These are phyloP conservation scores for Phodopus roborovskii DNA, from an alignment of 2,113 vertebrate species.

Conservation along the genomic window DNA sequence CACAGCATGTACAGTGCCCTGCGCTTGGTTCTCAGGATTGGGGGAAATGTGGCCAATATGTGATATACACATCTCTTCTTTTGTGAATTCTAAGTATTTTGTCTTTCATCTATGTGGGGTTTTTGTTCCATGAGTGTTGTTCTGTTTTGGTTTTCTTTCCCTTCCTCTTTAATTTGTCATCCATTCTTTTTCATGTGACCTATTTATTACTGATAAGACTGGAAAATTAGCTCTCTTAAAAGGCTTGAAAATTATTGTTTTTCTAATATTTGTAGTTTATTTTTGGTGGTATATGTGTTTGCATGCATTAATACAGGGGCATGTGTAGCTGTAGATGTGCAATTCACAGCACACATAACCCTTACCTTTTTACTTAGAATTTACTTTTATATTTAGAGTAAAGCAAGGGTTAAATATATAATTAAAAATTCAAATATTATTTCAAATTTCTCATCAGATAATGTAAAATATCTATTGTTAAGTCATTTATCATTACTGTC, in stretches of 20 bases:
- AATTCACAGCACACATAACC: background rate
- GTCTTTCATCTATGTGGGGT: background rate
- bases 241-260: background rate
- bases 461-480: background rate
- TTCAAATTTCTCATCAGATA: slow-evolving; percentile 29
- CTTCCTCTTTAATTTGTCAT: background rate
- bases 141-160: background rate
- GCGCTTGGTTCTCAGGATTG: background rate
- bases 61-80: background rate
- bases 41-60: background rate
- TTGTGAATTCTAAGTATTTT: background rate
- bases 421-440: slow-evolving; percentile 20
- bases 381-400: slow-evolving; percentile 51
- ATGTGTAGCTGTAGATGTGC: background rate
- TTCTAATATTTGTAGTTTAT: slow-evolving; percentile 2
- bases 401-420: background rate
- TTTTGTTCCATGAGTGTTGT: background rate
- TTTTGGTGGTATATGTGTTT: background rate
- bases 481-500: background rate
- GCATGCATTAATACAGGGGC: background rate
- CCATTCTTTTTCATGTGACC: background rate
- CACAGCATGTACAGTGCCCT: background rate
- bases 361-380: slow-evolving; percentile 48
- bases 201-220: slow-evolving; percentile 26
- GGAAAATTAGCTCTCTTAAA: slow-evolving; percentile 31